Evolutionary conservation across 2,797 vertebrate species (phyloP), one percentile per base, ranked within the genome.

Genomic region (Diplodus puntazzo): DNA sequence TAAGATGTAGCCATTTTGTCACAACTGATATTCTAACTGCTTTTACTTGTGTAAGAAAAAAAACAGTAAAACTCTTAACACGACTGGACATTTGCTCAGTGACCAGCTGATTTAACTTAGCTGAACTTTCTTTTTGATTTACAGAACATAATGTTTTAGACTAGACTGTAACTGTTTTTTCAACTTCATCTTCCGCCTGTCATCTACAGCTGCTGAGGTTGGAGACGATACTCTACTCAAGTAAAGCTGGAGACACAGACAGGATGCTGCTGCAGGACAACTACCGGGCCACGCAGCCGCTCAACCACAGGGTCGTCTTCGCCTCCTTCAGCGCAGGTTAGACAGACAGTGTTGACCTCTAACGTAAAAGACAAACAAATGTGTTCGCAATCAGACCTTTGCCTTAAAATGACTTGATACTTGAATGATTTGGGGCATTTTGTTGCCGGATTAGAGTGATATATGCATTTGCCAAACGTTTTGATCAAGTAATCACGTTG

Each of bases 191-290:
- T 21, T 55, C 54, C 14, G 10, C 72, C 48, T 80, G 7, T 73
- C 21, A 17, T 1, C 64, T 73, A 7, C 79, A 96, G 95, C 86
- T 96, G 79, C 77, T 93, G 68, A 95, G 91, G 88, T 59, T 96
- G 85, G 93, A 95, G 86, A 94, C 92, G 0, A 66, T 93, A 5
- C 90, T 96, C 77, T 94, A 94, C 82, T 94, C 94, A 60, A 95
- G 88, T 45, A 92, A 81, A 77, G 69, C 50, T 13, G 82, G 82
- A 1, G 87, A 88, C 1, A 1, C 58, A 3, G 72, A 90, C 21
- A 84, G 75, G 50, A 90, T 90, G 67, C 87, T 88, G 74, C 91
- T 96, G 69, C 94, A 94, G 90, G 89, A 95, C 88, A 96, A 96
- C 82, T 95, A 89, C 81, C 92, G 95, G 0, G n/a, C 53, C 14